phyloP scores from a whole-genome alignment of 2,797 vertebrate genomes.

The Platyrinchus mystaceus region DNA sequence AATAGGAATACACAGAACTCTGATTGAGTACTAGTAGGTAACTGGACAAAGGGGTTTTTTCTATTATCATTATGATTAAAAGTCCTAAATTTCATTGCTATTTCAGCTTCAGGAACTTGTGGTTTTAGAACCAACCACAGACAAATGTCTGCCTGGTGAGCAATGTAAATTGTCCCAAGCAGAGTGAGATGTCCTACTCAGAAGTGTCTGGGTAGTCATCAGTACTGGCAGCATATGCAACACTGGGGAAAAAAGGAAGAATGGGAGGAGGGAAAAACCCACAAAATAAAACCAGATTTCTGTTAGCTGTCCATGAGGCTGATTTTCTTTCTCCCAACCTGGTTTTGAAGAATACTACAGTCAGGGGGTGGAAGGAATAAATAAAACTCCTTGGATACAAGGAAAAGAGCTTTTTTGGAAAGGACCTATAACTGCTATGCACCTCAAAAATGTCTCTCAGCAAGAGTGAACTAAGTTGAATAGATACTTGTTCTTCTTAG shows the following conservation, averaged over 20 bases:
- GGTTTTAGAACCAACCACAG: slow-evolving; percentile 54
- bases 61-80: not conserved
- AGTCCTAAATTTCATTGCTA: slow-evolving; percentile 1
- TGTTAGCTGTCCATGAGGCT: not conserved
- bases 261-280: slow-evolving; percentile 32
- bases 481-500: not conserved
- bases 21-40: not conserved
- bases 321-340: slow-evolving; percentile 41
- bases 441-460: not conserved
- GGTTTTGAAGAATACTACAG: slow-evolving; percentile 6
- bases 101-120: slow-evolving; percentile 57
- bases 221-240: slow-evolving; percentile 53
- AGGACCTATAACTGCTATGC: not conserved
- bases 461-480: not conserved
- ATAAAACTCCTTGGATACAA: not conserved
- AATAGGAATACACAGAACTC: not conserved
- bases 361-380: not conserved
- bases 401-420: not conserved
- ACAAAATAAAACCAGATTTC: slow-evolving; percentile 68
- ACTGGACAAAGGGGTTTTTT: not conserved
- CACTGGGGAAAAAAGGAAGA: not conserved
- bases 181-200: slow-evolving; percentile 67
- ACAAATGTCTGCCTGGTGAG: slow-evolving; percentile 67
- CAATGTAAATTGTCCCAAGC: slow-evolving; percentile 64
- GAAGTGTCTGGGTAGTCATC: slow-evolving; percentile 64